Evolutionary conservation across 2,888 invertebrate species (phyloP).

Genomic region (Dione juno): DNA sequence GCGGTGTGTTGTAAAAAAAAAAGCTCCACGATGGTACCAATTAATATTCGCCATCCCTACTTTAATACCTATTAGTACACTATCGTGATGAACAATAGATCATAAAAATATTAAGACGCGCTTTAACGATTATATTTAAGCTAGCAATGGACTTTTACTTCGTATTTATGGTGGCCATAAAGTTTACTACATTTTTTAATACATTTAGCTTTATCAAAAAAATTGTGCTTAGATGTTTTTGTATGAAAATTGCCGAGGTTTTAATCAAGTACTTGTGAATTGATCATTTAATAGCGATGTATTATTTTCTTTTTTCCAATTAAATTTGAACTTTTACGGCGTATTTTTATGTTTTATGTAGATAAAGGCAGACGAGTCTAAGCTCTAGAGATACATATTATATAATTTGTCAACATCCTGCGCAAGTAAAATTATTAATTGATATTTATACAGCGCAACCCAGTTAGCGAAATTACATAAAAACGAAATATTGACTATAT

Average conservation of each 20-base stretch:
- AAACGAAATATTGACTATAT: too few relatives aligned
- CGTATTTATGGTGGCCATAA: constrained; percentile 10
- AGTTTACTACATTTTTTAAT: constrained; percentile 11
- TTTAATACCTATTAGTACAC: constrained; percentile 43
- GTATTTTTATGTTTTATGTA: background rate
- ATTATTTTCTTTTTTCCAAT: background rate
- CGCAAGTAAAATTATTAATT: too few relatives aligned
- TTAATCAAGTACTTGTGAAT: constrained; percentile 1
- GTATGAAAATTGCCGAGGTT: background rate
- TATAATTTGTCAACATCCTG: too few relatives aligned
- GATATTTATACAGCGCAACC: too few relatives aligned
- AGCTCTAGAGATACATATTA: too few relatives aligned
- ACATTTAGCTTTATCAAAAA: background rate
- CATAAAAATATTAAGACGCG: constrained; percentile 43
- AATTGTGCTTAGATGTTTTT: background rate
- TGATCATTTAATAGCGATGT: background rate
- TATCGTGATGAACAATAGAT: constrained; percentile 46
- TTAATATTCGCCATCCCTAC: constrained; percentile 37
- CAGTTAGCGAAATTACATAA: too few relatives aligned
- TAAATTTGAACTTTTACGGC: background rate
- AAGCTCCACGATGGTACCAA: background rate
- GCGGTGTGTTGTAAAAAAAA: background rate
- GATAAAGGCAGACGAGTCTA: too few relatives aligned
- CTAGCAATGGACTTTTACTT: constrained; percentile 16
- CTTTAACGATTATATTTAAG: constrained; percentile 33